Evolutionary conservation across 2,888 invertebrate genomes (phyloP), one percentile per base, ranked within the genome.

Genomic region (Leucophora obtusa): DNA sequence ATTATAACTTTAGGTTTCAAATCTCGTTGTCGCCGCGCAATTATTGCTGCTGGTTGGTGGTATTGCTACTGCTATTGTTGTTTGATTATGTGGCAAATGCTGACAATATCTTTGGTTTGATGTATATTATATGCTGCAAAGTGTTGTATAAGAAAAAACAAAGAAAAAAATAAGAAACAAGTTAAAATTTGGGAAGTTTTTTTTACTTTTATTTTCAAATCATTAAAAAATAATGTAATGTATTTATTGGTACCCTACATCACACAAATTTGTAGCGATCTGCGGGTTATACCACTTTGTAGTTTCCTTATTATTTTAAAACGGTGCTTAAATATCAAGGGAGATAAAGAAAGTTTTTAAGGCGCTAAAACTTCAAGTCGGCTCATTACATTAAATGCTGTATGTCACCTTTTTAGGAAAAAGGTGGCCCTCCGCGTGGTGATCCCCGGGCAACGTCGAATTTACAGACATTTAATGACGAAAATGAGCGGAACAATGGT

Each of bases 131-230:
- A 60, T 35, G 33, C 68, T 68, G 68, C n/a, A 75, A 56, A 68
- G 21, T 43, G 47, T 71, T 56, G 63, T 63, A 72, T 56, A 63
- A 60, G 50, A 71, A 56, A 69, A 56, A 63, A 18, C 14, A 47
- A 65, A 17, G 54, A 56, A 62, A 6, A 56, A 56, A 54, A 59
- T 54, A n/a, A n/a, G 14, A 65, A 59, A 70, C 15, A 71, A 66
- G 43, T 66, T 71, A 71, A 58, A 28, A 56, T 63, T 56, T 68
- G 66, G 56, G 18, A 24, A 50, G 28, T 35, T 21, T 43, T 24
- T 59, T 38, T 69, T 53, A 24, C 9, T n/a, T 28, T 53, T 71
- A 15, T 50, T 60, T 70, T 71, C 9, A 33, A 38, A 51, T 66
- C 59, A 35, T 60, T 21, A 11, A 60, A 35, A 38, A 38, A 38